Conservation (phyloP, 2,113 vertebrate species). For the Lepisosteus osseus region DNA sequence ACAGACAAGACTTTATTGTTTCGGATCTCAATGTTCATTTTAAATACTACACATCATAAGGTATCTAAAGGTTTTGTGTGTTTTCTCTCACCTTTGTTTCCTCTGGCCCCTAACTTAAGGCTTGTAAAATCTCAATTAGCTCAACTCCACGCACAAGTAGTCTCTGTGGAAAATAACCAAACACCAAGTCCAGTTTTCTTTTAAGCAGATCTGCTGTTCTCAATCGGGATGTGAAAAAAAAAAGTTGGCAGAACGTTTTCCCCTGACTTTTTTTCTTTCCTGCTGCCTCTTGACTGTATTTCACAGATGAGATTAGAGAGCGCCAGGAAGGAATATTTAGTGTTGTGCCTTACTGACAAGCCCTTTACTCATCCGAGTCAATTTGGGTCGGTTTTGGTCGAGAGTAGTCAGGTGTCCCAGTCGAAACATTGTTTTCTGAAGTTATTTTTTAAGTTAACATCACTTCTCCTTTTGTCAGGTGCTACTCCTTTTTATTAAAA, state of each 20-base stretch:
- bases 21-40: background rate
- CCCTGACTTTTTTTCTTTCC: background rate
- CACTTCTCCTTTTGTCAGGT: too few relatives aligned
- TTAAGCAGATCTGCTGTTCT: constrained; percentile 8
- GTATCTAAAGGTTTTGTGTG: background rate
- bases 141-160: background rate
- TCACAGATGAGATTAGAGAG: constrained; percentile 4
- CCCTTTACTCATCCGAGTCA: background rate
- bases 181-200: background rate
- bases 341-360: background rate
- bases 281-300: background rate
- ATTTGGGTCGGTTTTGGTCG: background rate
- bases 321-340: constrained; percentile 9
- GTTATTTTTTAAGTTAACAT: background rate
- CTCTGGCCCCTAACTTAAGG: background rate
- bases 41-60: background rate
- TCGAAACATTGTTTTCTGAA: background rate
- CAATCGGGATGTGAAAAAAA: constrained; percentile 12
- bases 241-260: constrained; percentile 5
- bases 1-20: background rate
- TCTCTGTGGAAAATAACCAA: background rate
- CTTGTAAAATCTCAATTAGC: background rate
- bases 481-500: too few relatives aligned
- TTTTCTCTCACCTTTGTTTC: too few relatives aligned
- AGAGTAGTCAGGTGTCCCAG: constrained; percentile 11